A percentile compares a stretch with the other conserved stretches of the same genome.
phyloP scores from a whole-genome alignment of 2,888 invertebrate species.

The Thymelicus sylvestris region DNA sequence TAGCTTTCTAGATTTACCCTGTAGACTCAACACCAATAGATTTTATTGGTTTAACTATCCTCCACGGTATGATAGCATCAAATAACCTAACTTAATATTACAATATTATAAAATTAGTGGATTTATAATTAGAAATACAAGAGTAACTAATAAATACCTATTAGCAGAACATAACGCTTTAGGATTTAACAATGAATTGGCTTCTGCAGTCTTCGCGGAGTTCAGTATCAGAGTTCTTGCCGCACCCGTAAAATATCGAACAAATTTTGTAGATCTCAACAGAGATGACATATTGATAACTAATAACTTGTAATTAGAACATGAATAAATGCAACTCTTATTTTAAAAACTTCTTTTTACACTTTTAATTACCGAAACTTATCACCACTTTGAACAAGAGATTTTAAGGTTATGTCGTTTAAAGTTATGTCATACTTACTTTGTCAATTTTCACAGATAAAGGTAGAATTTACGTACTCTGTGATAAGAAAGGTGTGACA shows the following conservation, averaged over 20 bases:
- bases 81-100: neutral
- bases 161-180: constrained; percentile 68
- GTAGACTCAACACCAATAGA: too few species aligned
- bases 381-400: constrained; percentile 8
- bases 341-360: neutral
- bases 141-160: constrained; percentile 59
- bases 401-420: constrained; percentile 60
- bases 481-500: too few species aligned
- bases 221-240: constrained; percentile 88
- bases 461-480: too few species aligned
- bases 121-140: neutral
- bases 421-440: constrained; percentile 61
- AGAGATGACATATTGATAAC: constrained; percentile 85
- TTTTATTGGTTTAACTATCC: too few species aligned
- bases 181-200: constrained; percentile 77
- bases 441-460: neutral
- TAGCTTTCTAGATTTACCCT: too few species aligned
- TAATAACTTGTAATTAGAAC: constrained; percentile 22
- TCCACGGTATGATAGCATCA: neutral
- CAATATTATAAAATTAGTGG: neutral
- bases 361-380: constrained; percentile 8
- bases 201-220: constrained; percentile 87
- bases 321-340: constrained; percentile 30
- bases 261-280: constrained; percentile 89
- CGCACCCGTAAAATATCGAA: constrained; percentile 89